Evolutionary conservation across 2,888 invertebrate species (phyloP), one percentile per base, ranked within the genome.

Genomic region (Agrochola macilenta): DNA sequence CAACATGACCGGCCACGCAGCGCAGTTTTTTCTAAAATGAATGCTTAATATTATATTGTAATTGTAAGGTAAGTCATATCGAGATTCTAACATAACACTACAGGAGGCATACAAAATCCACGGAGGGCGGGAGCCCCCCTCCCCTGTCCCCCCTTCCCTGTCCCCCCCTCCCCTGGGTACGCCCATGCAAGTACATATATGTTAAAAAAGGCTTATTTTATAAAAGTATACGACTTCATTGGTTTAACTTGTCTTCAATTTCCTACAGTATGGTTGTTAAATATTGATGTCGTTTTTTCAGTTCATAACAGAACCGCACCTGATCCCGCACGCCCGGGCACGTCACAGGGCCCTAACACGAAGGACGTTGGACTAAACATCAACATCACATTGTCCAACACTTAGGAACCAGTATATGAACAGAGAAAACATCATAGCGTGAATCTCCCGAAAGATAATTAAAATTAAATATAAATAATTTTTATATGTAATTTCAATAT

Each of bases 351-450:
- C 17, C 81, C 85, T 20, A 86, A 83, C 57, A 95, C 91, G 81
- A 95, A 93, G 84, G 93, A 95, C 68, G 90, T 95, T 61, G 94
- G 96, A 12, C 87, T 95, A 1, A 96, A 95, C 78, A 93, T 96
- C 57, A 94, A 95, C 61, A 93, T 95, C 64, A 93, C 92, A 23
- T 71, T 92, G 11, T 92, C 94, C 5, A 87, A 91, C 57, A 93
- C 90, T 78, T 85, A 83, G 26, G 65, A 57, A 64, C 26, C 17
- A 84, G 70, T 81, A n/a, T 66, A 66, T 39, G 8, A 76, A 76
- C 81, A 84, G 35, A 68, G n/a, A 1, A 49, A 74, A 57, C 35
- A 64, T 58, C 63, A 70, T 63, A 73, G 12, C 58, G 52, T 69
- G 76, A 61, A 69, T 61, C 65, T 65, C n/a, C 64, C 60, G 20